phyloP scores from a whole-genome alignment of 2,888 invertebrate species.

The Drosophila mercatorum region DNA sequence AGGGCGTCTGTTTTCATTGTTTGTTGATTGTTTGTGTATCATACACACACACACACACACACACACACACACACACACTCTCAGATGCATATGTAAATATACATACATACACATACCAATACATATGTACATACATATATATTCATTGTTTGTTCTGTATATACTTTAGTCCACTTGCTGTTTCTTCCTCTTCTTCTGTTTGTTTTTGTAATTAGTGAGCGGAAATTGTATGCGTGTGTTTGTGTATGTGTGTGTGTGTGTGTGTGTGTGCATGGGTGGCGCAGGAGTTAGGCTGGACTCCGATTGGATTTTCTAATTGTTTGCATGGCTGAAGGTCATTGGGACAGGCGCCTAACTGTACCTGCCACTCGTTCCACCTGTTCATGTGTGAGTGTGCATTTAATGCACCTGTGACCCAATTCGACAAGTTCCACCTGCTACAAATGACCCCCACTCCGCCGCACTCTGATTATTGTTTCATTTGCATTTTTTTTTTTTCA shows the following conservation, averaged over 20 bases:
- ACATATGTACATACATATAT: neutral
- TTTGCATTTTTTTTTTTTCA: conserved; percentile 20
- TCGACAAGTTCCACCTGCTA: conserved; percentile 1
- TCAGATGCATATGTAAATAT: neutral
- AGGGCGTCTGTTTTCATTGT: conserved; percentile 25
- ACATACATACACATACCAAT: neutral
- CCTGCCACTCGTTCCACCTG: neutral
- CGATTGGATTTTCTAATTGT: conserved; percentile 2
- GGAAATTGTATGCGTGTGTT: conserved; percentile 46
- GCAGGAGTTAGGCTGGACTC: conserved; percentile 1
- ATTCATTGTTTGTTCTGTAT: conserved; percentile 44
- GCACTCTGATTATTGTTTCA: neutral
- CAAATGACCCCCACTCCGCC: neutral
- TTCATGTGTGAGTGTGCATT: neutral
- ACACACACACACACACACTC: neutral
- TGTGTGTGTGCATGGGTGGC: conserved; percentile 10
- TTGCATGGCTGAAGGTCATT: conserved; percentile 20
- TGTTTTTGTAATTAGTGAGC: conserved; percentile 67
- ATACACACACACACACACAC: neutral
- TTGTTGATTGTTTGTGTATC: conserved; percentile 32
- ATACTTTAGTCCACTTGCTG: conserved; percentile 28
- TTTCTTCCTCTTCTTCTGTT: conserved; percentile 29
- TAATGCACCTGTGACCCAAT: conserved; percentile 40
- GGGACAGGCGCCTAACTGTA: conserved; percentile 4
- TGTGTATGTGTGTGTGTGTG: conserved; percentile 8